phyloP scores from a whole-genome alignment of 2,113 vertebrate species.

The Rhabdomys dilectus region DNA sequence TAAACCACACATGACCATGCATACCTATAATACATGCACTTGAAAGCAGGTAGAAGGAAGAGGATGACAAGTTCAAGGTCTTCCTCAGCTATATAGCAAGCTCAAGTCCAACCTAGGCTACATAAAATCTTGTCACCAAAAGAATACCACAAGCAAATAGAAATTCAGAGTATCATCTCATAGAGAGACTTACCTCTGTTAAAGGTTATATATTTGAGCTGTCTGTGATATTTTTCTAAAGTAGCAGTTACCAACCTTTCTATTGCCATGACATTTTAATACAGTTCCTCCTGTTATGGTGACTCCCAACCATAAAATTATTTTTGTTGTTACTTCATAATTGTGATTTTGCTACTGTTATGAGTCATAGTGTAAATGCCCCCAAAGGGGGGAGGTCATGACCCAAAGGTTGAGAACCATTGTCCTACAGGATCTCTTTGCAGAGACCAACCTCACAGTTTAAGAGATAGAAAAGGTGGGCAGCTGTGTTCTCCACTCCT shows the following conservation, averaged over 20 bases:
- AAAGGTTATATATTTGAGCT: background rate
- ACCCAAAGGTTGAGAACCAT: background rate
- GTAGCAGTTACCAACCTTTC: background rate
- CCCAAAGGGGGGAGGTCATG: background rate
- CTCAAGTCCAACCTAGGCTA: background rate
- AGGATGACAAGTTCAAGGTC: background rate
- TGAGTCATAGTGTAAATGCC: background rate
- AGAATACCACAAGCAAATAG: background rate
- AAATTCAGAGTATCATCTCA: background rate
- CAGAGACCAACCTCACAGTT: background rate
- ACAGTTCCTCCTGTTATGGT: background rate
- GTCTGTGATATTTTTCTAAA: background rate
- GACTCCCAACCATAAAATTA: background rate
- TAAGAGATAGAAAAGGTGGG: background rate
- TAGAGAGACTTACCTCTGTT: background rate
- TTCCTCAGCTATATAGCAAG: background rate
- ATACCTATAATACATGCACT: background rate
- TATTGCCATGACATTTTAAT: background rate
- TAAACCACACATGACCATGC: background rate
- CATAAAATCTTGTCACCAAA: background rate
- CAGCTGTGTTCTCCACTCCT: background rate
- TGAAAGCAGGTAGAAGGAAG: background rate
- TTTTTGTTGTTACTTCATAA: background rate
- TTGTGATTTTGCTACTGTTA: background rate
- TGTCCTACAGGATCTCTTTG: background rate